These are phyloP conservation scores for Mesocricetus auratus DNA, from an alignment of 2,113 vertebrate species.

Conservation along the genomic window DNA sequence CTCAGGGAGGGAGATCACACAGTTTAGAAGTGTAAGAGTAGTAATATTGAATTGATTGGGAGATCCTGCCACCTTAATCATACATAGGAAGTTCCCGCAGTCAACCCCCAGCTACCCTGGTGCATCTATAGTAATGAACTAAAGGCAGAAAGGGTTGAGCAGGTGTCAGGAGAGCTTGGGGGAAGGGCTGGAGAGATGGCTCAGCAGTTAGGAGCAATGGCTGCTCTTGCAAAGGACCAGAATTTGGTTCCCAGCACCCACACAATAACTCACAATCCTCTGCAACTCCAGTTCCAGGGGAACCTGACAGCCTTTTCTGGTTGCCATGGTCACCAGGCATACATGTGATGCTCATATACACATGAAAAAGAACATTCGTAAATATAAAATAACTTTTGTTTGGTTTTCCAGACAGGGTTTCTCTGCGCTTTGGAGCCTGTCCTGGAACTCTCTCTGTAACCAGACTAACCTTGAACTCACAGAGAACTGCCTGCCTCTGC, in stretches of 20 bases:
- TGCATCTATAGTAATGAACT: neutral
- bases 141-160: neutral
- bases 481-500: no score
- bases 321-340: neutral
- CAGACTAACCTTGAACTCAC: no score
- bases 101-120: neutral
- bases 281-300: neutral
- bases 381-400: neutral
- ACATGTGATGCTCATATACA: neutral
- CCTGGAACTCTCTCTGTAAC: no score
- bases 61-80: neutral
- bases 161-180: neutral
- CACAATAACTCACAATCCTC: neutral
- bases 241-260: neutral
- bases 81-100: neutral
- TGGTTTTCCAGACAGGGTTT: no score
- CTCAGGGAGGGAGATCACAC: neutral
- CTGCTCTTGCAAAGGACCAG: neutral
- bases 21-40: neutral
- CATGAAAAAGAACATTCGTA: neutral
- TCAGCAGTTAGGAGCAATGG: neutral
- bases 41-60: neutral
- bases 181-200: neutral
- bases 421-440: no score
- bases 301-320: neutral